These are phyloP conservation scores for Martes flavigula DNA, from an alignment of 2,797 vertebrate genomes.

Conservation along the genomic window DNA sequence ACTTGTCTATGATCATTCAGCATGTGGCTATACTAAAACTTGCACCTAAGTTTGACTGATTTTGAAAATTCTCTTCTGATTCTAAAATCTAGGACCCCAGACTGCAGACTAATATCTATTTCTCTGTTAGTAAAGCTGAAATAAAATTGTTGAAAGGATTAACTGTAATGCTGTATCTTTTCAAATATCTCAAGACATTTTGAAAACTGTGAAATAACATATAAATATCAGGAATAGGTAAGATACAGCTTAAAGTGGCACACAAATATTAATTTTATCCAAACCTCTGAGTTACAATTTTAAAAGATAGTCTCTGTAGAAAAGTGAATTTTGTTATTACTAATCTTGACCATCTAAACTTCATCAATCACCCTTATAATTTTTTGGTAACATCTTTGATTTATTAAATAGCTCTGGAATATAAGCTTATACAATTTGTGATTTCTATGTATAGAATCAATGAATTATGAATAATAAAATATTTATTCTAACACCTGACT, in stretches of 20 bases:
- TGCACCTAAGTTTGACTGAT: neutral
- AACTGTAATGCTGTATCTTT: neutral
- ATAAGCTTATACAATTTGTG: neutral
- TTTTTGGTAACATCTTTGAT: neutral
- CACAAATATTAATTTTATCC: neutral
- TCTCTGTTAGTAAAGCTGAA: neutral
- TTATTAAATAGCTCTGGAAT: neutral
- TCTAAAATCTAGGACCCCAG: neutral
- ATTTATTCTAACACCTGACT: neutral
- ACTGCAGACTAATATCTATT: neutral
- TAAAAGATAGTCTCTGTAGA: neutral
- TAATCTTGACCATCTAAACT: neutral
- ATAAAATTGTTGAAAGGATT: neutral
- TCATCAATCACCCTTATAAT: neutral
- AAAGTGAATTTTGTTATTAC: neutral
- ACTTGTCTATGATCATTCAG: neutral
- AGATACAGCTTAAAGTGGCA: neutral
- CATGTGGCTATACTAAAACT: neutral
- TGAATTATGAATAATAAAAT: neutral
- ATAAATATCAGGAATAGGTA: neutral
- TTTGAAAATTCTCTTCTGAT: conserved; percentile 15
- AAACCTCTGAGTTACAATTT: neutral
- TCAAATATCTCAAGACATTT: neutral
- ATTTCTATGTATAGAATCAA: neutral
- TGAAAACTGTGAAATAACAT: neutral